Percentiles rank a stretch among this genome's conserved stretches.
Conservation (phyloP, 2,113 vertebrate species). For the Indicator indicator region DNA sequence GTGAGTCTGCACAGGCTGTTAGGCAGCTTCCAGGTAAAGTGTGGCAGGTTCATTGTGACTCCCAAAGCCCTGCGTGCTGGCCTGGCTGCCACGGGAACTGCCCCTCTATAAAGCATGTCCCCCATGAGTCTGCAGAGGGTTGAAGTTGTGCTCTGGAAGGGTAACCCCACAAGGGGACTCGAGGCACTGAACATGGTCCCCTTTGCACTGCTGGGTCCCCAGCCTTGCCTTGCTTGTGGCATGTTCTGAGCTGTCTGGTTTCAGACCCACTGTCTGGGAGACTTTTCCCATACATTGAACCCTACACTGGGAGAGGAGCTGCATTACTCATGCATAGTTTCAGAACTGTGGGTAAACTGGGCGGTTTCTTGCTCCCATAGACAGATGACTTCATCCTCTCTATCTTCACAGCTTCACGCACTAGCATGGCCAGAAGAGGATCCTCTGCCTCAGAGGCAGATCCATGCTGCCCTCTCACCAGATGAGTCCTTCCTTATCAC, state of each 20-base stretch:
- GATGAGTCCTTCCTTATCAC: background rate
- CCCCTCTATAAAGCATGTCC: fast-evolving
- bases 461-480: background rate
- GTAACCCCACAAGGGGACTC: background rate
- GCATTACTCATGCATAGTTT: constrained; percentile 25
- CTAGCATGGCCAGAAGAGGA: background rate
- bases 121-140: background rate
- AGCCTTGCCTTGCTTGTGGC: background rate
- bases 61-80: background rate
- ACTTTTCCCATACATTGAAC: background rate
- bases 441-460: background rate
- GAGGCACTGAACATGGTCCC: fast-evolving
- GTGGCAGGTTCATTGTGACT: background rate
- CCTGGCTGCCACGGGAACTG: background rate
- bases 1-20: background rate
- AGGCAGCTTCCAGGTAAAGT: background rate
- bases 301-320: background rate
- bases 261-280: background rate
- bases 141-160: background rate
- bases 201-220: fast-evolving
- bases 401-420: background rate
- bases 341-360: constrained; percentile 28
- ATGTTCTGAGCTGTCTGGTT: background rate
- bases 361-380: background rate
- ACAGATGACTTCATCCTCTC: background rate